Evolutionary conservation across 2,113 vertebrate species (phyloP).

Genomic region (Prietella phreatophila): DNA sequence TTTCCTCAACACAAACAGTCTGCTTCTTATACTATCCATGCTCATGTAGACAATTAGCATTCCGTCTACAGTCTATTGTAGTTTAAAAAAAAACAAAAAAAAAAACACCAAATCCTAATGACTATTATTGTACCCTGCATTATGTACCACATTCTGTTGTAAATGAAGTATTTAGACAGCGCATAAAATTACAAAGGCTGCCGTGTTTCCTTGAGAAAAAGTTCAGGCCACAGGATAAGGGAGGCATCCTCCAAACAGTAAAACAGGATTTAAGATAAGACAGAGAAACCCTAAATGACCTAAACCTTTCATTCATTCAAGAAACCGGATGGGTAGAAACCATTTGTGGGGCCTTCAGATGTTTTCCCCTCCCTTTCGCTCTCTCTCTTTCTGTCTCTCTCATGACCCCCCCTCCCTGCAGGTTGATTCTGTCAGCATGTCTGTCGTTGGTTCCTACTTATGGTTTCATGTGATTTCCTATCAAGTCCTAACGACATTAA

Average conservation of each 20-base stretch:
- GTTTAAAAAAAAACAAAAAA: neutral
- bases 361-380: neutral
- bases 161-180: slow-evolving; percentile 18
- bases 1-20: slow-evolving; percentile 21
- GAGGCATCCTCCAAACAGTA: slow-evolving; percentile 36
- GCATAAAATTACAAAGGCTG: slow-evolving; percentile 37
- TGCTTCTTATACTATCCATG: slow-evolving; percentile 25
- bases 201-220: slow-evolving; percentile 31
- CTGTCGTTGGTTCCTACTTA: slow-evolving; percentile 55
- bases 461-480: slow-evolving; percentile 59
- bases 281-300: slow-evolving; percentile 42
- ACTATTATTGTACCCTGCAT: slow-evolving; percentile 7
- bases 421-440: slow-evolving; percentile 56
- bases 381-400: neutral
- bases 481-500: slow-evolving; percentile 51
- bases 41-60: slow-evolving; percentile 3
- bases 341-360: slow-evolving; percentile 35
- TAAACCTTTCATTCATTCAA: slow-evolving; percentile 53
- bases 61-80: slow-evolving; percentile 25
- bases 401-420: slow-evolving; percentile 42
- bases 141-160: neutral
- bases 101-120: slow-evolving; percentile 23
- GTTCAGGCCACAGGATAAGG: neutral
- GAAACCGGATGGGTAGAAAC: slow-evolving; percentile 54
- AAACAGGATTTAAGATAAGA: slow-evolving; percentile 54